Conservation (phyloP, 2,888 invertebrate genomes). For the Agonopterix heracliana region DNA sequence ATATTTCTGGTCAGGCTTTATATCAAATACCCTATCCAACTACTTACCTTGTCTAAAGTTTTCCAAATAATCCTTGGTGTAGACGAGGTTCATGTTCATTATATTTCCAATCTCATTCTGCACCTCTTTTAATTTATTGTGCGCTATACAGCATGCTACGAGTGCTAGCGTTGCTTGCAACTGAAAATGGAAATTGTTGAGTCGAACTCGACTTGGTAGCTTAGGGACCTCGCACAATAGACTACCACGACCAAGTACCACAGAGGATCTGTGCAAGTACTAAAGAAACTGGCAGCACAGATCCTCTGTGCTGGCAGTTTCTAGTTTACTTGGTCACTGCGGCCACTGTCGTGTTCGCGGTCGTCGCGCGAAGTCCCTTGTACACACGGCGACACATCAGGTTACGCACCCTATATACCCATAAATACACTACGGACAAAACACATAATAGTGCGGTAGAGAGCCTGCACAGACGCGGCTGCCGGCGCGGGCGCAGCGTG, state of each 20-base stretch:
- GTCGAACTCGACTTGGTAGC: not conserved
- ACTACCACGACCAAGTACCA: too few relatives aligned
- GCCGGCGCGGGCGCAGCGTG: too few relatives aligned
- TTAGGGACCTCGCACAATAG: not conserved
- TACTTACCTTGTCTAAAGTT: slow-evolving; percentile 32
- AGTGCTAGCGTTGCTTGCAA: slow-evolving; percentile 42
- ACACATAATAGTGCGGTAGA: too few relatives aligned
- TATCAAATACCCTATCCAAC: too few relatives aligned
- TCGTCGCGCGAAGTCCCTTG: too few relatives aligned
- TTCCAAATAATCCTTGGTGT: slow-evolving; percentile 41
- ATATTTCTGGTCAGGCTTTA: too few relatives aligned
- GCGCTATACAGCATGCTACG: slow-evolving; percentile 31
- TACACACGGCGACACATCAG: too few relatives aligned
- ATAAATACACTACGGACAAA: too few relatives aligned
- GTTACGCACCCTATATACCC: too few relatives aligned
- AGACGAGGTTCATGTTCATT: slow-evolving; percentile 40
- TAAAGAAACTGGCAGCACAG: too few relatives aligned
- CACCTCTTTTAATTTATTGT: slow-evolving; percentile 28
- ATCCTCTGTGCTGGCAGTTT: not conserved
- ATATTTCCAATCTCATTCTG: slow-evolving; percentile 34
- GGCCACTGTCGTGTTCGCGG: not conserved
- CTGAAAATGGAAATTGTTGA: slow-evolving; percentile 24
- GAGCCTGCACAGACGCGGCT: too few relatives aligned
- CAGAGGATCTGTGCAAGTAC: too few relatives aligned
- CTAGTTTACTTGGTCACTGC: not conserved